Evolutionary conservation across 2,113 vertebrate genomes (phyloP).

Genomic region (Pantherophis guttatus): DNA sequence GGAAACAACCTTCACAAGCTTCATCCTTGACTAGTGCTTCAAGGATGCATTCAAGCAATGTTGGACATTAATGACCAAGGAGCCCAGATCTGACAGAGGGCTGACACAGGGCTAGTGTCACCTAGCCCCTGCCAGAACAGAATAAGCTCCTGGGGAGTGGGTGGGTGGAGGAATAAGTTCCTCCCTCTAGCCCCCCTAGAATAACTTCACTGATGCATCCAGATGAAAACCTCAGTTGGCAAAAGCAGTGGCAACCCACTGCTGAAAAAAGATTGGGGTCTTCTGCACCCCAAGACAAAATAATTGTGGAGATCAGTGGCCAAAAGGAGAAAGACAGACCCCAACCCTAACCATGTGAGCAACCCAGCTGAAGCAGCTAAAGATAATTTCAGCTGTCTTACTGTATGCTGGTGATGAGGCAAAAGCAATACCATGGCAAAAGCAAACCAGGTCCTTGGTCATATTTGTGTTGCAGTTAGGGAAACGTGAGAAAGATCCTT

Average conservation of each 20-base stretch:
- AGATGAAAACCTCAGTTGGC: not conserved
- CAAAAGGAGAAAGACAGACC: not conserved
- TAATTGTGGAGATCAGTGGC: not conserved
- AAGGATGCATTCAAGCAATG: not conserved
- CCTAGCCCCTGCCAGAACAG: not conserved
- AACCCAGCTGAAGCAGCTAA: not conserved
- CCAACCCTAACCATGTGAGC: not conserved
- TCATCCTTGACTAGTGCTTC: not conserved
- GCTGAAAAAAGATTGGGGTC: not conserved
- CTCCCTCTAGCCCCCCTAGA: not conserved
- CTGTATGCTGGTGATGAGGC: not conserved
- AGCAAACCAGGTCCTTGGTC: not conserved
- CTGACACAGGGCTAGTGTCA: not conserved
- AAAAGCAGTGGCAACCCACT: not conserved
- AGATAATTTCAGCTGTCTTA: not conserved
- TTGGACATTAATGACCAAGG: not conserved
- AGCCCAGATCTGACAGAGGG: not conserved
- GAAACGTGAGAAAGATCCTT: not conserved
- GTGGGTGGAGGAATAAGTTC: not conserved
- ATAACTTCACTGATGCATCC: not conserved
- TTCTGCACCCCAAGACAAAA: not conserved
- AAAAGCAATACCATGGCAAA: not conserved
- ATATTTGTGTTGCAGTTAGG: not conserved
- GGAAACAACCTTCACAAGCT: not conserved
- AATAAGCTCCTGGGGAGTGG: not conserved